phyloP scores from a whole-genome alignment of 1,140 invertebrate species.

The Drosophila ficusphila region DNA sequence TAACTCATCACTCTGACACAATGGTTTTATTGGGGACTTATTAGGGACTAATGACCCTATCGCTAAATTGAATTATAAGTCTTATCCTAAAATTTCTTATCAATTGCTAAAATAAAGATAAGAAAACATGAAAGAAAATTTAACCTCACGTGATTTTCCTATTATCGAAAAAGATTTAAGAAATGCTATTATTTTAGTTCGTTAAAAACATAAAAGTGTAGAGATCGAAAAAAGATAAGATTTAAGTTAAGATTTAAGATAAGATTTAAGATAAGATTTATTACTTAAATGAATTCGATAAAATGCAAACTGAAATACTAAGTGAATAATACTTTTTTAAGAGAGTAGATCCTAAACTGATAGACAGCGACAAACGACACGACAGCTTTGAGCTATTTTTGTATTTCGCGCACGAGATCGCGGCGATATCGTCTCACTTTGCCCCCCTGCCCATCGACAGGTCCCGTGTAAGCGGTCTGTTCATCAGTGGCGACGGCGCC shows the following conservation, averaged over 20 bases:
- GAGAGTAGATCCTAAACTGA: conserved; percentile 28
- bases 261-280: no score
- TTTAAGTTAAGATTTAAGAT: no score
- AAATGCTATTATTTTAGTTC: no score
- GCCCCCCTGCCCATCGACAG: neutral
- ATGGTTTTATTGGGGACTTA: neutral
- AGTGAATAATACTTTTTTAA: neutral
- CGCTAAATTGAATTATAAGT: neutral
- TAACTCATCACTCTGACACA: neutral
- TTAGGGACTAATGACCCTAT: neutral
- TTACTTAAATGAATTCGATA: no score
- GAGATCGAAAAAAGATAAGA: no score
- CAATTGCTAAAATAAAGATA: neutral
- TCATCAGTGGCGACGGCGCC: conserved; percentile 68
- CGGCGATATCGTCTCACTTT: conserved; percentile 40
- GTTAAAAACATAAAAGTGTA: no score
- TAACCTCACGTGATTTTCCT: neutral
- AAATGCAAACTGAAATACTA: neutral
- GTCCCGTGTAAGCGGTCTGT: conserved; percentile 50
- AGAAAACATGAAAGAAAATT: neutral
- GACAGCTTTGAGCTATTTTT: conserved; percentile 54
- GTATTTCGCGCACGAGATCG: conserved; percentile 74
- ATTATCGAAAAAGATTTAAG: no score
- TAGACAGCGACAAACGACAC: conserved; percentile 45
- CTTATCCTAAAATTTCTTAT: conserved; percentile 1